phyloP scores from a whole-genome alignment of 2,888 invertebrate genomes.

The Caenorhabditis uteleia region DNA sequence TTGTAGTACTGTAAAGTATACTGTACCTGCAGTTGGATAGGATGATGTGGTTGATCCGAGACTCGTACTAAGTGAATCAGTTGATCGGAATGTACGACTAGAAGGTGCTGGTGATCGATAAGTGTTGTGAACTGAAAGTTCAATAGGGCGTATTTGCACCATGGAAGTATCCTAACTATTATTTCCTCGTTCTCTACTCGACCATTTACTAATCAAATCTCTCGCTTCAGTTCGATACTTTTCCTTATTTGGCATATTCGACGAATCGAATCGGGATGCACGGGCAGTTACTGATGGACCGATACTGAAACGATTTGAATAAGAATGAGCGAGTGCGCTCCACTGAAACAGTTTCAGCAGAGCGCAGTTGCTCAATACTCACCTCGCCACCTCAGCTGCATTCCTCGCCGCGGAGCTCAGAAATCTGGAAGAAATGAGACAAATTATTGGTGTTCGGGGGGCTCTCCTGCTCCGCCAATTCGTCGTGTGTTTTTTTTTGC shows the following conservation, averaged over 20 bases:
- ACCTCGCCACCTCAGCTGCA: conserved; percentile 48
- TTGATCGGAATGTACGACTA: no score
- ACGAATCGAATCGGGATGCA: conserved; percentile 55
- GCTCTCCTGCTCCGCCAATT: no score
- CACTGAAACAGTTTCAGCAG: not conserved
- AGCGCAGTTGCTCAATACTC: not conserved
- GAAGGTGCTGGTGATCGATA: no score
- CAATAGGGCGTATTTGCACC: no score
- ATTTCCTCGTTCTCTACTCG: conserved; percentile 40
- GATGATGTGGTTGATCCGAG: no score
- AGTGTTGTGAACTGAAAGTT: no score
- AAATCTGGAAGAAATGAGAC: not conserved
- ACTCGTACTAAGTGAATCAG: no score
- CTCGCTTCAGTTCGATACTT: conserved; percentile 49
- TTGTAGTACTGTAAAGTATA: not conserved
- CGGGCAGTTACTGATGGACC: conserved; percentile 51
- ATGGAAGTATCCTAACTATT: no score
- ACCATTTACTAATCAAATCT: conserved; percentile 55
- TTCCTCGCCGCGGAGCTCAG: conserved; percentile 38
- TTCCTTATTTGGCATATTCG: conserved; percentile 40
- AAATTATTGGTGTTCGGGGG: no score
- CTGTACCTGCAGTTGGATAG: no score
- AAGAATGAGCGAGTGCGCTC: not conserved
- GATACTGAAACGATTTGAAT: conserved; percentile 37
- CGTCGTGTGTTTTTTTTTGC: no score